These are phyloP conservation scores for Fregata magnificens DNA, from an alignment of 2,113 vertebrate genomes.

Conservation along the genomic window DNA sequence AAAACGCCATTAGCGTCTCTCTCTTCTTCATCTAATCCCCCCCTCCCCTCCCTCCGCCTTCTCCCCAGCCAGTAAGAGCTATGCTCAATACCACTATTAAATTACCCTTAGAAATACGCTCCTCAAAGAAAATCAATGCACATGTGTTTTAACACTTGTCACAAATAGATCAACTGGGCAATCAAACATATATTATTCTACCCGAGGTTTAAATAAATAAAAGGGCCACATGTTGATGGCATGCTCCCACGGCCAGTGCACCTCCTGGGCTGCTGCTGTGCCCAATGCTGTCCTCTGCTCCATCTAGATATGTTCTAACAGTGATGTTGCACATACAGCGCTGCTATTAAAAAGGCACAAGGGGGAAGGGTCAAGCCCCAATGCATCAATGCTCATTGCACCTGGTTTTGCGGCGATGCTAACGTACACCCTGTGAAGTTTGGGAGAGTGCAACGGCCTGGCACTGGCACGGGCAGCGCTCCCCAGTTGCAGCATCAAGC, in stretches of 20 bases:
- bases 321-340: accelerated
- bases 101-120: conserved; percentile 77
- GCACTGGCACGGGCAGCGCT: not conserved
- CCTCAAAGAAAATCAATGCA: conserved; percentile 77
- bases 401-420: not conserved
- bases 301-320: not conserved
- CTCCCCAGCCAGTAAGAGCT: conserved; percentile 53
- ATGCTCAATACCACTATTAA: conserved; percentile 76
- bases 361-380: not conserved
- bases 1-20: conserved; percentile 72
- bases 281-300: accelerated
- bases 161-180: conserved; percentile 71
- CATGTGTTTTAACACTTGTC: conserved; percentile 76
- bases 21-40: conserved; percentile 67
- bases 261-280: not conserved
- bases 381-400: accelerated
- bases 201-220: conserved; percentile 54
- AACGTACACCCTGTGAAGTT: accelerated
- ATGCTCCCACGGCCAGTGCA: not conserved
- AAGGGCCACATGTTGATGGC: not conserved
- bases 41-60: conserved; percentile 4
- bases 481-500: not conserved
- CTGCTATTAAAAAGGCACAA: not conserved
- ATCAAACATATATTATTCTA: conserved; percentile 69
- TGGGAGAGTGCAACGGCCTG: accelerated